A percentile compares a stretch with the other conserved stretches of the same genome.
phyloP scores from a whole-genome alignment of 2,113 vertebrate genomes.

The Neotoma lepida region DNA sequence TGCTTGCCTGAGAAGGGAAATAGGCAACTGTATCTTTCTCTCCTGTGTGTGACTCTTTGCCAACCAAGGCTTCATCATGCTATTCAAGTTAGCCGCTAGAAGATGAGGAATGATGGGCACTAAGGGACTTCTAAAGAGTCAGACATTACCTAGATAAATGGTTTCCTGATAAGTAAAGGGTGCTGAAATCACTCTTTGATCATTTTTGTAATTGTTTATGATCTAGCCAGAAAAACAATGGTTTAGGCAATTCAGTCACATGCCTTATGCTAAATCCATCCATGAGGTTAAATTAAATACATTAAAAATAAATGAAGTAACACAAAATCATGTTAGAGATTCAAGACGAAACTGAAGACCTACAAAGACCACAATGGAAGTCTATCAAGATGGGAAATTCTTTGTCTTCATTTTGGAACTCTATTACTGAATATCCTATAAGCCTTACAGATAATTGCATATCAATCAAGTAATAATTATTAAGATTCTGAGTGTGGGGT shows the following conservation, averaged over 20 bases:
- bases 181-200: not conserved
- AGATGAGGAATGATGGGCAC: not conserved
- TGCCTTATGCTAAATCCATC: not conserved
- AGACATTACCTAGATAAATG: not conserved
- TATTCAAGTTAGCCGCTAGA: not conserved
- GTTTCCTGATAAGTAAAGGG: not conserved
- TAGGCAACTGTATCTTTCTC: not conserved
- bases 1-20: not conserved
- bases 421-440: not conserved
- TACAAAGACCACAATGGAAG: not conserved
- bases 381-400: not conserved
- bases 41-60: not conserved
- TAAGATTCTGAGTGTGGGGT: not conserved
- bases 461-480: not conserved
- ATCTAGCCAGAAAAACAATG: not conserved
- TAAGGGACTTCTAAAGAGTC: not conserved
- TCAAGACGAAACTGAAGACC: conserved; percentile 22
- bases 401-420: not conserved
- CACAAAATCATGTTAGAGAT: conserved; percentile 11
- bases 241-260: conserved; percentile 11
- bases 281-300: not conserved
- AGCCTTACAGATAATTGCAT: not conserved
- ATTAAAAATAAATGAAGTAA: not conserved
- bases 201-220: not conserved
- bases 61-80: not conserved